A percentile compares a stretch with the other conserved stretches of the same genome.
Evolutionary conservation across 2,113 vertebrate species (phyloP).

Genomic region (Onychostoma macrolepis): DNA sequence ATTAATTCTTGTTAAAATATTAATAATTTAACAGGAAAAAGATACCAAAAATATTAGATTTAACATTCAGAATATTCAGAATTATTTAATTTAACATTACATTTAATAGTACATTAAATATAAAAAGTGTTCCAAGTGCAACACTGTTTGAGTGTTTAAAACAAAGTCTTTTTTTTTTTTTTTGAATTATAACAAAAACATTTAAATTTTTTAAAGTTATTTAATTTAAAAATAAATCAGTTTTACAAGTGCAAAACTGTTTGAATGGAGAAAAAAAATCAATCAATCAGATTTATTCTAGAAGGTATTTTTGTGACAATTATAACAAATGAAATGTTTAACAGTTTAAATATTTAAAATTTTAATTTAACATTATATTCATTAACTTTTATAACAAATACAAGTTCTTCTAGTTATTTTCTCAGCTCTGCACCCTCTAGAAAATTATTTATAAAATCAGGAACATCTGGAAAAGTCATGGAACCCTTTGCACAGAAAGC

Average conservation of each 20-base stretch:
- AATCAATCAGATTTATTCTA: too few relatives aligned
- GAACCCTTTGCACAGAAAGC: neutral
- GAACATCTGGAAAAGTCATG: slow-evolving; percentile 5
- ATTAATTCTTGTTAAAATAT: neutral
- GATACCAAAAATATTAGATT: neutral
- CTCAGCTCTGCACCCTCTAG: neutral
- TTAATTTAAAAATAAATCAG: neutral
- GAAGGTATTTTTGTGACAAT: too few relatives aligned
- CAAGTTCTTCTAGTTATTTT: neutral
- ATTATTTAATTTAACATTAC: neutral
- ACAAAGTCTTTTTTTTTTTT: too few relatives aligned
- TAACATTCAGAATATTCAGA: neutral
- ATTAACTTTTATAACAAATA: neutral
- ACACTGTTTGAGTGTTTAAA: too few relatives aligned
- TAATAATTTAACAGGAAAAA: neutral
- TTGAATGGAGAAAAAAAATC: neutral
- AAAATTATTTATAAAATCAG: neutral
- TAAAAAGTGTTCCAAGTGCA: neutral
- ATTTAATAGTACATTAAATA: too few relatives aligned
- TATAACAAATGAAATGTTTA: neutral
- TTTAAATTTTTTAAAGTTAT: too few relatives aligned
- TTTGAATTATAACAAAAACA: too few relatives aligned
- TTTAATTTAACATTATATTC: neutral
- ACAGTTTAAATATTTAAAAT: neutral
- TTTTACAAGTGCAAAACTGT: neutral